These are phyloP conservation scores for Leptogaster cylindrica DNA, from an alignment of 2,888 invertebrate genomes.

Conservation along the genomic window DNA sequence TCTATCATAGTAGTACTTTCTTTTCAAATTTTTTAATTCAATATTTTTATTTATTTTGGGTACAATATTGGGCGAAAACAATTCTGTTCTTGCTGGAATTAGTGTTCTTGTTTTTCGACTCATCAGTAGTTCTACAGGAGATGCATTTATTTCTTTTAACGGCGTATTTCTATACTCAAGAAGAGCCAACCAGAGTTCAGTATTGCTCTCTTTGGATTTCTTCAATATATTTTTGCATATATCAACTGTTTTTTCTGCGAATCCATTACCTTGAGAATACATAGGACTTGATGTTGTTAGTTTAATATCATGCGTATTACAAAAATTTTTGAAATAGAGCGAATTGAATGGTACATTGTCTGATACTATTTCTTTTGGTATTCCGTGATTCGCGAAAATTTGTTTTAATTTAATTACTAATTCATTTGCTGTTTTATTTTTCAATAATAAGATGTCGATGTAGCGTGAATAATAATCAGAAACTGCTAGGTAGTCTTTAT, in stretches of 20 bases:
- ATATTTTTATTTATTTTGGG: constrained; percentile 7
- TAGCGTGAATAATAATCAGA: constrained; percentile 12
- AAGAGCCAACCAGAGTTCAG: background rate
- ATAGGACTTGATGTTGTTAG: background rate
- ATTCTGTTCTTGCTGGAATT: background rate
- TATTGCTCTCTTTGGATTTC: no score
- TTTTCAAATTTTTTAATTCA: constrained; percentile 1
- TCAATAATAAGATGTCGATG: background rate
- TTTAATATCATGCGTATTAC: background rate
- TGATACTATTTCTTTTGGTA: no score
- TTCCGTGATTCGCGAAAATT: no score
- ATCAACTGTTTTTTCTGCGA: background rate
- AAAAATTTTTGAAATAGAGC: background rate
- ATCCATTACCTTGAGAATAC: constrained; percentile 9
- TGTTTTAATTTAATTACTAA: background rate
- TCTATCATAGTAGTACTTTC: constrained; percentile 10
- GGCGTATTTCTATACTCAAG: background rate
- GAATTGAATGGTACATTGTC: no score
- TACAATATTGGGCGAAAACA: constrained; percentile 5
- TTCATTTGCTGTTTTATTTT: constrained; percentile 8
- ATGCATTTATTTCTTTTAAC: no score
- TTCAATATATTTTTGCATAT: background rate
- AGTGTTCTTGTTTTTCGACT: constrained; percentile 5
- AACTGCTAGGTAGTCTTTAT: background rate
- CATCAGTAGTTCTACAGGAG: background rate